Percentiles rank a stretch among this genome's conserved stretches.
Conservation (phyloP, 2,113 vertebrate genomes). For the Blennius ocellaris region DNA sequence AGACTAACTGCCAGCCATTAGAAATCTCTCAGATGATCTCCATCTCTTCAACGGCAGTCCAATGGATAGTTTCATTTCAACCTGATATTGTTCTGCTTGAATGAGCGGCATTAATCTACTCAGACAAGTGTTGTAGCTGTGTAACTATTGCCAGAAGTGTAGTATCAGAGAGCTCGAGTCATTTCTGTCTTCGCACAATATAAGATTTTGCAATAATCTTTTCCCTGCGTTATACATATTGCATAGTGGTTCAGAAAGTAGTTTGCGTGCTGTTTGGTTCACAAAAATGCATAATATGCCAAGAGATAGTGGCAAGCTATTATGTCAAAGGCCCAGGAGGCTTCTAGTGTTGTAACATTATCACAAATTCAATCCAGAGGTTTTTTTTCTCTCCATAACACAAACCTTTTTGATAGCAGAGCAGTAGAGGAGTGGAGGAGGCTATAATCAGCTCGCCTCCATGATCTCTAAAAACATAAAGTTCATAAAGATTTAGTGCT, state of each 20-base stretch:
- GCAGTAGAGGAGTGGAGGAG: slow-evolving; percentile 27
- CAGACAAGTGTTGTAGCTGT: slow-evolving; percentile 12
- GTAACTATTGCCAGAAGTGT: slow-evolving; percentile 11
- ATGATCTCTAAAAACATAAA: slow-evolving; percentile 43
- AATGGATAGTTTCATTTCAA: slow-evolving; percentile 16
- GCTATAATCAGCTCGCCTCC: slow-evolving; percentile 45
- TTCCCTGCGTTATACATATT: neutral
- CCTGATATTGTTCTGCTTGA: neutral
- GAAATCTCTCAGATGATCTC: slow-evolving; percentile 5
- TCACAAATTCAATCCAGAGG: slow-evolving; percentile 55
- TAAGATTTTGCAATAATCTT: slow-evolving; percentile 27
- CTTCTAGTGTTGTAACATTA: slow-evolving; percentile 34
- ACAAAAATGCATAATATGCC: slow-evolving; percentile 31
- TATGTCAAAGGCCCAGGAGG: slow-evolving; percentile 44
- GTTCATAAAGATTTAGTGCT: slow-evolving; percentile 54
- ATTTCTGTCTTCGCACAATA: slow-evolving; percentile 8
- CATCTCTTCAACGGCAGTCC: neutral
- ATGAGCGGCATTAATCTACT: slow-evolving; percentile 34
- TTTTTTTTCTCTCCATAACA: slow-evolving; percentile 2
- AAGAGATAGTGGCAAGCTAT: slow-evolving; percentile 37
- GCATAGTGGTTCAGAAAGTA: slow-evolving; percentile 16
- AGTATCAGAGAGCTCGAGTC: neutral
- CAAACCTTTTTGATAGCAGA: slow-evolving; percentile 49
- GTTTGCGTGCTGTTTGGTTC: slow-evolving; percentile 29
- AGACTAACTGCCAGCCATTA: neutral